phyloP scores from a whole-genome alignment of 2,888 invertebrate species.

The Eucera pruinosa region DNA sequence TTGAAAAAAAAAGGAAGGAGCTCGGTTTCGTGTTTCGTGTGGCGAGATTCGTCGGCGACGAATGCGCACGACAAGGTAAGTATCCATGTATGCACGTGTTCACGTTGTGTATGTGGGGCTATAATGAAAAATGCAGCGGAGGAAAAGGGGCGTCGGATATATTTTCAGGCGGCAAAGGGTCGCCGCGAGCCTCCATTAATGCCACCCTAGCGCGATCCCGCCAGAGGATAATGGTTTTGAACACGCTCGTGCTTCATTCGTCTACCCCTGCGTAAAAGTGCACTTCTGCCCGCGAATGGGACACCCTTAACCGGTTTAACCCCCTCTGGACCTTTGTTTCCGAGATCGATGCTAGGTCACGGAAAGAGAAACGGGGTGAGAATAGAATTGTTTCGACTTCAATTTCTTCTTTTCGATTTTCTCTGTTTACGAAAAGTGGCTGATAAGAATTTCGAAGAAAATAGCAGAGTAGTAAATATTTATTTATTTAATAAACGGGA shows the following conservation, averaged over 20 bases:
- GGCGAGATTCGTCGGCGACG: constrained; percentile 13
- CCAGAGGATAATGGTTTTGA: constrained; percentile 68
- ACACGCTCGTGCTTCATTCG: constrained; percentile 37
- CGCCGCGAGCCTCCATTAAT: constrained; percentile 68
- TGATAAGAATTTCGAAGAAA: neutral
- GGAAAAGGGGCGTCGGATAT: constrained; percentile 65
- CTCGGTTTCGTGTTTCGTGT: constrained; percentile 5
- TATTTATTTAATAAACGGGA: no score
- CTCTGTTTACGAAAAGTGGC: neutral
- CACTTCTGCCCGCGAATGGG: constrained; percentile 32
- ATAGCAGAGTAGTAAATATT: no score
- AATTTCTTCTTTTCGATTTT: neutral
- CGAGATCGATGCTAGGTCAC: constrained; percentile 6
- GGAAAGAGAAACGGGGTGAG: neutral
- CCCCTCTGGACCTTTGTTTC: constrained; percentile 13
- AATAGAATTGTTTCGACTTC: neutral
- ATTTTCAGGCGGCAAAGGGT: constrained; percentile 64
- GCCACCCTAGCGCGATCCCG: constrained; percentile 67
- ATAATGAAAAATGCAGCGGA: constrained; percentile 70
- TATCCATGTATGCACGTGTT: constrained; percentile 22
- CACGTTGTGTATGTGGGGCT: constrained; percentile 16
- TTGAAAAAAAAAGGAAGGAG: neutral
- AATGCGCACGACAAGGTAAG: constrained; percentile 19
- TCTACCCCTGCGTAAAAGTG: constrained; percentile 39
- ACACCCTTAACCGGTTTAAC: constrained; percentile 14